phyloP scores from a whole-genome alignment of 35 echinoderm and acorn worm species.

The Apostichopus parvimensis region DNA sequence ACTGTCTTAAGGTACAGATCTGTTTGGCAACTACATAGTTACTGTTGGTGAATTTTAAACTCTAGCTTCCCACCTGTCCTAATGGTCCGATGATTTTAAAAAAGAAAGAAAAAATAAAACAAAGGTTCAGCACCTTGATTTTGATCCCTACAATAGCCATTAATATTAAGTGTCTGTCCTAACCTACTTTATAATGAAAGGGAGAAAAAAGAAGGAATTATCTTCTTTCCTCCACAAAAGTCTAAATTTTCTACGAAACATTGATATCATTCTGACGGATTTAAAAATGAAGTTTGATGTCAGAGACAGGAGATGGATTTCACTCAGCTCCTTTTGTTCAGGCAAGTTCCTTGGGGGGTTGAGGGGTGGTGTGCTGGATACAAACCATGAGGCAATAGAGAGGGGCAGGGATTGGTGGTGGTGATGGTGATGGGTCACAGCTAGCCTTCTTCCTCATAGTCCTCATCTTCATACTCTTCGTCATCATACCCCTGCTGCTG shows the following conservation, averaged over 20 bases:
- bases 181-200: constrained; percentile 4
- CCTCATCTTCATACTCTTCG: constrained; percentile 67
- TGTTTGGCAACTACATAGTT: constrained; percentile 3
- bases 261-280: constrained; percentile 15
- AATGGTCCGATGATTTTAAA: neutral
- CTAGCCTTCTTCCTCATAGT: constrained; percentile 69
- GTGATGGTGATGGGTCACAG: constrained; percentile 10
- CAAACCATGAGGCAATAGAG: constrained; percentile 10
- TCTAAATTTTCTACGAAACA: constrained; percentile 4
- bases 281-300: neutral
- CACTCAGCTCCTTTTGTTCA: neutral
- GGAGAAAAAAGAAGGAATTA: neutral
- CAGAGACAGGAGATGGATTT: constrained; percentile 20
- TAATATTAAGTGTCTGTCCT: constrained; percentile 1
- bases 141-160: neutral
- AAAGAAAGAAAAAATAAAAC: neutral
- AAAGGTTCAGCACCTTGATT: constrained; percentile 17
- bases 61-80: neutral
- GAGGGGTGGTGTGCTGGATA: constrained; percentile 8
- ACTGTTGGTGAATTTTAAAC: neutral
- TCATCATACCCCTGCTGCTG: constrained; percentile 52
- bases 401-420: neutral
- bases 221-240: neutral
- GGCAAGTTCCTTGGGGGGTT: neutral
- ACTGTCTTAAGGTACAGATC: neutral